Conservation (phyloP, 37 sponge, comb jelly and placozoan species). For the Amphimedon queenslandica region DNA sequence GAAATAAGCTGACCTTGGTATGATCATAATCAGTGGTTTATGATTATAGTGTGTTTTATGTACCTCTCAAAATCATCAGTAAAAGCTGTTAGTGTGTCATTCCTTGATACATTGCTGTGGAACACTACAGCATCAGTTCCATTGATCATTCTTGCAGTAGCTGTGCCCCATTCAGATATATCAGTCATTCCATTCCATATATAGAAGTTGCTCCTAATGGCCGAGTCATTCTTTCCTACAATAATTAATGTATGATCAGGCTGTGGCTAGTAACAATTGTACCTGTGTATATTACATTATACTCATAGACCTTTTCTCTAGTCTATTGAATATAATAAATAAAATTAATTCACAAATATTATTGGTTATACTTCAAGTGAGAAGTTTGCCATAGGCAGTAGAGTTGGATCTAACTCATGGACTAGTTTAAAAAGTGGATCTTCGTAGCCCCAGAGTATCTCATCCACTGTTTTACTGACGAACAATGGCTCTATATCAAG, state of each 20-base stretch:
- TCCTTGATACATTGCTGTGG: conserved; percentile 35
- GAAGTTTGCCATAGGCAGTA: neutral
- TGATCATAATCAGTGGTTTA: neutral
- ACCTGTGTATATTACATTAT: too few species aligned
- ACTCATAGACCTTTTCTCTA: too few species aligned
- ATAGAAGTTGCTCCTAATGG: conserved; percentile 29
- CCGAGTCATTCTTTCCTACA: conserved; percentile 51
- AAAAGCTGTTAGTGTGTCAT: conserved; percentile 48
- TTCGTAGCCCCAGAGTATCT: conserved; percentile 71
- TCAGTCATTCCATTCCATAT: conserved; percentile 61
- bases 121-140: conserved; percentile 74
- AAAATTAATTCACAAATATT: too few species aligned
- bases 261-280: too few species aligned
- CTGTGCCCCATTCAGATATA: conserved; percentile 56
- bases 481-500: conserved; percentile 21
- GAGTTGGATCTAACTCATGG: neutral
- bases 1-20: conserved; percentile 64
- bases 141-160: conserved; percentile 36
- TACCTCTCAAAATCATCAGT: conserved; percentile 49
- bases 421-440: conserved; percentile 39
- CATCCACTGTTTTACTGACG: conserved; percentile 33
- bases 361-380: neutral
- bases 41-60: neutral
- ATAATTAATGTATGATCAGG: too few species aligned
- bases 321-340: too few species aligned